A percentile compares a stretch with the other conserved stretches of the same genome.
Conservation (phyloP, 1,140 invertebrate genomes). For the Steinernema feltiae region DNA sequence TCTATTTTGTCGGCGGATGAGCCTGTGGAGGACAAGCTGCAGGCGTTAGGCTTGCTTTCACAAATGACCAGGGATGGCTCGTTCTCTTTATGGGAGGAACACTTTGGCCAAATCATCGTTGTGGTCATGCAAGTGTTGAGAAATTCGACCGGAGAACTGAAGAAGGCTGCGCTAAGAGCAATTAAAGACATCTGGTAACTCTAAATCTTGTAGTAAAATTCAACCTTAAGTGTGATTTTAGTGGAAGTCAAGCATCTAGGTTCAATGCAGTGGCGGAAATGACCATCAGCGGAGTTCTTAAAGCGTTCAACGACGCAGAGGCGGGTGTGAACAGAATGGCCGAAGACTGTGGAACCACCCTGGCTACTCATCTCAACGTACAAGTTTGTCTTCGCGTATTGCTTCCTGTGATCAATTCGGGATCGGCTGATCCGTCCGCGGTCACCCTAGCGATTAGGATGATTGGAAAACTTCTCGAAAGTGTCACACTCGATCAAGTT, state of each 20-base stretch:
- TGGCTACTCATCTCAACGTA: conserved; percentile 69
- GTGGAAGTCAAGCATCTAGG: conserved; percentile 66
- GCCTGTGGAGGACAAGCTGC: conserved; percentile 56
- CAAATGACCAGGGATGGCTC: conserved; percentile 61
- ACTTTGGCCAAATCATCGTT: conserved; percentile 69
- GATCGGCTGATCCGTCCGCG: conserved; percentile 68
- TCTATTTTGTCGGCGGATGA: conserved; percentile 29
- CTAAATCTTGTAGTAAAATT: conserved; percentile 11
- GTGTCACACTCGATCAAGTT: conserved; percentile 66
- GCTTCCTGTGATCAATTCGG: conserved; percentile 76
- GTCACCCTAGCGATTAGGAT: conserved; percentile 87
- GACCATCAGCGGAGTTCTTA: conserved; percentile 76
- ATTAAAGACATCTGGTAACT: conserved; percentile 42
- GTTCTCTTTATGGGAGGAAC: conserved; percentile 62
- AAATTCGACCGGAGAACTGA: conserved; percentile 64
- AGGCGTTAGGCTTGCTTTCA: conserved; percentile 60
- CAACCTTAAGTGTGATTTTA: conserved; percentile 8
- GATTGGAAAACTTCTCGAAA: conserved; percentile 75
- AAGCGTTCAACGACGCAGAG: conserved; percentile 72
- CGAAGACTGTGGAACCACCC: conserved; percentile 68
- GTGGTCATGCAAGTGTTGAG: conserved; percentile 67
- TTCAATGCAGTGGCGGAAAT: conserved; percentile 81
- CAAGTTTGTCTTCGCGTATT: conserved; percentile 67
- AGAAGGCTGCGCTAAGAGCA: conserved; percentile 23
- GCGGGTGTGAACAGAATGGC: conserved; percentile 67